These are phyloP conservation scores for Hycleus phaleratus DNA, from an alignment of 1,140 invertebrate species.

Conservation along the genomic window DNA sequence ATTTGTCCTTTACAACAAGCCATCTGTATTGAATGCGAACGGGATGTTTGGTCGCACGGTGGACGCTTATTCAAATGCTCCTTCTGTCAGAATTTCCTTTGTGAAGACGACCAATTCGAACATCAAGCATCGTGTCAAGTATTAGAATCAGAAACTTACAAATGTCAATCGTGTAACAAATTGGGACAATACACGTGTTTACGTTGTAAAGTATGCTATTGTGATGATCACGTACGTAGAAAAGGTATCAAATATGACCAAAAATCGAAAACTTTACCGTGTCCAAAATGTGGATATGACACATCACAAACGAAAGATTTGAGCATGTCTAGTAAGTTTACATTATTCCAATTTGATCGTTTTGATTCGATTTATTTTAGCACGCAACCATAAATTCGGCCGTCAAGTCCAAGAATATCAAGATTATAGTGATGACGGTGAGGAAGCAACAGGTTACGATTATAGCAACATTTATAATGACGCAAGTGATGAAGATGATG, in stretches of 20 bases:
- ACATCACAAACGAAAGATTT: constrained; percentile 89
- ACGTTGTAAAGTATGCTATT: constrained; percentile 91
- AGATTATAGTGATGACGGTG: constrained; percentile 53
- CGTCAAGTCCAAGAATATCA: constrained; percentile 60
- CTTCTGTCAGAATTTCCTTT: constrained; percentile 84
- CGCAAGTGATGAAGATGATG: constrained; percentile 46
- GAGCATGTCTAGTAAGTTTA: constrained; percentile 83
- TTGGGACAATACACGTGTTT: constrained; percentile 91
- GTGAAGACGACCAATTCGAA: constrained; percentile 98
- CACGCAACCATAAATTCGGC: constrained; percentile 74
- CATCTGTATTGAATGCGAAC: constrained; percentile 83
- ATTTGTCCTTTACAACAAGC: constrained; percentile 83
- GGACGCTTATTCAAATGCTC: constrained; percentile 87
- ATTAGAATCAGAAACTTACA: constrained; percentile 85
- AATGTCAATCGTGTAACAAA: constrained; percentile 94
- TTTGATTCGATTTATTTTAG: constrained; percentile 40
- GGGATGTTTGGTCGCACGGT: constrained; percentile 91
- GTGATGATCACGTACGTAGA: constrained; percentile 90
- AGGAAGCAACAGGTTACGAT: constrained; percentile 43
- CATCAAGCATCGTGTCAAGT: constrained; percentile 96
- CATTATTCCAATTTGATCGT: background rate
- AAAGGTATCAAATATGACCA: constrained; percentile 85
- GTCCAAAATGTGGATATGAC: constrained; percentile 89
- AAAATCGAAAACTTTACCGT: constrained; percentile 81
- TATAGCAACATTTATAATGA: constrained; percentile 51